A percentile compares a stretch with the other conserved stretches of the same genome.
phyloP scores from a whole-genome alignment of 2,888 invertebrate species.

The Adelphocoris suturalis region DNA sequence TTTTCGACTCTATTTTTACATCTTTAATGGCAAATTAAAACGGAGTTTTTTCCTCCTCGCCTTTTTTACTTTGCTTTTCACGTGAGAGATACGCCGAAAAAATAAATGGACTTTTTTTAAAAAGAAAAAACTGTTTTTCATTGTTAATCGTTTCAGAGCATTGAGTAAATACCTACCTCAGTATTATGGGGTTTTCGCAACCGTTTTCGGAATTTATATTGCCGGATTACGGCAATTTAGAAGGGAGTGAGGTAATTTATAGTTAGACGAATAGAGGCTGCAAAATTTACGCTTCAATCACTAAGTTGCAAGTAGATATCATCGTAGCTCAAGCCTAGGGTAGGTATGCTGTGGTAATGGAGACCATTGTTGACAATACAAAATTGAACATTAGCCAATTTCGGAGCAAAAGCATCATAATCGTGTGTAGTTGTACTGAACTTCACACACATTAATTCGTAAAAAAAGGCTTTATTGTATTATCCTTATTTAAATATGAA shows the following conservation, averaged over 20 bases:
- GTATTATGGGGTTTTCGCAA: slow-evolving; percentile 29
- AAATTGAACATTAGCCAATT: too few relatives aligned
- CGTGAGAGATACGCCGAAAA: slow-evolving; percentile 13
- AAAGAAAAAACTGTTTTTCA: slow-evolving; percentile 45
- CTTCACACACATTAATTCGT: too few relatives aligned
- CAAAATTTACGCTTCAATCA: too few relatives aligned
- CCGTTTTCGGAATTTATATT: slow-evolving; percentile 41
- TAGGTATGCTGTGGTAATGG: too few relatives aligned
- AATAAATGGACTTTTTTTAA: not conserved
- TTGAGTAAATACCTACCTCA: slow-evolving; percentile 61
- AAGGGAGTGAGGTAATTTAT: not conserved
- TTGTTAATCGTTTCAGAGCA: slow-evolving; percentile 55
- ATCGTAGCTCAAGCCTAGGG: too few relatives aligned
- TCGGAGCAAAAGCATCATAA: too few relatives aligned
- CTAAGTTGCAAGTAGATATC: too few relatives aligned
- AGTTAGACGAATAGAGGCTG: too few relatives aligned
- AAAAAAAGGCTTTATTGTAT: too few relatives aligned
- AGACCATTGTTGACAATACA: too few relatives aligned
- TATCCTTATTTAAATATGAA: too few relatives aligned
- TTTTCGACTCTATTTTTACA: slow-evolving; percentile 27
- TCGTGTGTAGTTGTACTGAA: too few relatives aligned
- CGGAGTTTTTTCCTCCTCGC: slow-evolving; percentile 18
- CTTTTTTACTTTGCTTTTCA: not conserved
- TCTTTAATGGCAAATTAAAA: slow-evolving; percentile 57
- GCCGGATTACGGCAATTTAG: not conserved